Evolutionary conservation across 2,888 invertebrate genomes (phyloP), one percentile per base, ranked within the genome.

Genomic region (Tupiocoris notatus): DNA sequence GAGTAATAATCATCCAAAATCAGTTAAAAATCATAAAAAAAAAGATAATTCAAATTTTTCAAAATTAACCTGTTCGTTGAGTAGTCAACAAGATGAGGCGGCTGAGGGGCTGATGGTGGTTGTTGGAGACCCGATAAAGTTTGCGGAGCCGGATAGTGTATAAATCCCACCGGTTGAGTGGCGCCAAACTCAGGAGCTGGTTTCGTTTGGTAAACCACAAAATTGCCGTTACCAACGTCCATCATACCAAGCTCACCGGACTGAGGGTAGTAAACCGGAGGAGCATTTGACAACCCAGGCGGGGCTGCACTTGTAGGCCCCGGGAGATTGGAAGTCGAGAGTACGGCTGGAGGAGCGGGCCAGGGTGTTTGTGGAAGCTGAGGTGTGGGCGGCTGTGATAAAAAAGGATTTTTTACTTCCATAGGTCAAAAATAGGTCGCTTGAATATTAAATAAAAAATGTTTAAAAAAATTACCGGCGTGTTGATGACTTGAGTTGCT

Each of bases 181-280:
- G 57, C 73, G n/a, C 65, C 73, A 57, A 75, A 77, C 56, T 79
- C 79, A 21, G 75, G 79, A 23, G 66, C 63, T 17, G 78, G 78
- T 64, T 73, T 79, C 56, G 65, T 78, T 54, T 73, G 73, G 73
- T 74, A 79, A 20, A 80, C 81, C 39, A 80, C 80, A 20, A 82
- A 84, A 79, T 85, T 85, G 1, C 85, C 85, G 78, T 84, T 84
- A 0, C 85, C 84, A 0, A 84, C 83, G 78, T 85, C 84, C 22
- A 85, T 83, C 24, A 84, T 84, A 18, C 84, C 83, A 9, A 84
- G 82, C 66, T 77, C 77, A 20, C 68, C 76, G n/a, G 67, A 67
- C 54, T 76, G 76, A 16, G 76, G 76, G n/a, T 76, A 75, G 58
- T 75, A 75, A 2, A 75, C 75, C 12, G 39, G 39, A 3, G 39